Percentiles rank a stretch among this genome's conserved stretches.
phyloP scores from a whole-genome alignment of 2,797 vertebrate genomes.

The Scarus forsteni region DNA sequence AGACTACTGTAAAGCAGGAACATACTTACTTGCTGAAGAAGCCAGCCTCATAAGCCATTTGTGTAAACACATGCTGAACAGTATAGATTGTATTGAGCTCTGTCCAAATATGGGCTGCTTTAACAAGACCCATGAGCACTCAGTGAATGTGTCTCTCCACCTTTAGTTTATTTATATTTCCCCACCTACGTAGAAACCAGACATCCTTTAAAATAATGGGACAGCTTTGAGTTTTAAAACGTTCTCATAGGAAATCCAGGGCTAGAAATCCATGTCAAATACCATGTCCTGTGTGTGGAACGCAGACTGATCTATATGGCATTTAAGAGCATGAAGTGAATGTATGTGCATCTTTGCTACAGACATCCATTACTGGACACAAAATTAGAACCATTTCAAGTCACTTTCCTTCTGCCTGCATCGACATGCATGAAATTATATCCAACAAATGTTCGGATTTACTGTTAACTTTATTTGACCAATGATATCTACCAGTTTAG shows the following conservation, averaged over 20 bases:
- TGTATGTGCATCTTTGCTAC: not conserved
- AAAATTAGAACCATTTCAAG: not conserved
- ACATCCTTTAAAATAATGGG: not conserved
- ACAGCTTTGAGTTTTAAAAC: not conserved
- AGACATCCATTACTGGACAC: not conserved
- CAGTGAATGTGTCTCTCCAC: not conserved
- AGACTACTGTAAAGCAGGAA: too few species aligned
- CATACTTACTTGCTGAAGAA: not conserved
- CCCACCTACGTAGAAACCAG: not conserved
- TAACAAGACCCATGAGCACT: constrained; percentile 5
- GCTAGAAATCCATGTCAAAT: not conserved
- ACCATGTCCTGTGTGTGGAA: not conserved
- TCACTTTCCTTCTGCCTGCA: not conserved
- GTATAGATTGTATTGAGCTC: not conserved
- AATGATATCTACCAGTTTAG: too few species aligned
- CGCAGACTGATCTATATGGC: not conserved
- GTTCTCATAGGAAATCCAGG: not conserved
- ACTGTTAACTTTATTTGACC: too few species aligned
- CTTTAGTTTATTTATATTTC: constrained; percentile 1
- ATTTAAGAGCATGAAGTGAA: not conserved
- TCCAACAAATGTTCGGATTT: too few species aligned
- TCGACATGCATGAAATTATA: too few species aligned
- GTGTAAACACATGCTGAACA: not conserved
- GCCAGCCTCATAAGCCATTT: not conserved
- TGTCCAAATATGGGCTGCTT: constrained; percentile 23